phyloP scores from a whole-genome alignment of 2,113 vertebrate genomes.

The Ictalurus punctatus region DNA sequence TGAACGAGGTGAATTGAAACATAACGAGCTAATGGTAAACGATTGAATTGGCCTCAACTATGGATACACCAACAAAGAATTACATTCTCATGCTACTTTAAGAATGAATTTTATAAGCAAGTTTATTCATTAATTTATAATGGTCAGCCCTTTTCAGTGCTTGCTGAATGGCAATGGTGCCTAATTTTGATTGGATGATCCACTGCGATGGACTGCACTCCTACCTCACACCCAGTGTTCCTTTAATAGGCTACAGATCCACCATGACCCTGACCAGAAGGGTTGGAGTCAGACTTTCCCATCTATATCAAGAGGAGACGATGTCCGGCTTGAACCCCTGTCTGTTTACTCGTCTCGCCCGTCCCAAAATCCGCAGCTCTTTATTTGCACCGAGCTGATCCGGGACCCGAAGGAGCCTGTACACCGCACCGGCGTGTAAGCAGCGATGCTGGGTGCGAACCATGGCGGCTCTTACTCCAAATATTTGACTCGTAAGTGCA shows the following conservation, averaged over 20 bases:
- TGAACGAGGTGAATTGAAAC: neutral
- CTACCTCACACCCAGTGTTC: neutral
- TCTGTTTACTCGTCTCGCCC: conserved; percentile 39
- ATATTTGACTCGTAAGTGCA: conserved; percentile 54
- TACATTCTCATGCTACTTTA: neutral
- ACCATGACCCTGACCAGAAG: neutral
- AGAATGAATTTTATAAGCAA: neutral
- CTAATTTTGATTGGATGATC: neutral
- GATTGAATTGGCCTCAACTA: neutral
- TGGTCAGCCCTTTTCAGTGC: neutral
- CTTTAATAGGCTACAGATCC: neutral
- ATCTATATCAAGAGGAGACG: conserved; percentile 18
- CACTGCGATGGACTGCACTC: neutral
- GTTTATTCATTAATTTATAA: neutral
- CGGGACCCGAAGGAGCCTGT: conserved; percentile 67
- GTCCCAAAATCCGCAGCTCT: conserved; percentile 76
- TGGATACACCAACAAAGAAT: neutral
- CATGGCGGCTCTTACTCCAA: conserved; percentile 46
- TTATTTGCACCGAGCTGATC: conserved; percentile 80
- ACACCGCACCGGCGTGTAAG: conserved; percentile 61
- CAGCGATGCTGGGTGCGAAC: conserved; percentile 44
- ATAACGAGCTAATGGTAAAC: neutral
- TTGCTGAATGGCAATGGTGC: neutral
- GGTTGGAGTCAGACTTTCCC: neutral
- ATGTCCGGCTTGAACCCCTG: conserved; percentile 23